Percentiles rank a stretch among this genome's conserved stretches.
phyloP scores from a whole-genome alignment of 2,888 invertebrate genomes.

The Achlya flavicornis region DNA sequence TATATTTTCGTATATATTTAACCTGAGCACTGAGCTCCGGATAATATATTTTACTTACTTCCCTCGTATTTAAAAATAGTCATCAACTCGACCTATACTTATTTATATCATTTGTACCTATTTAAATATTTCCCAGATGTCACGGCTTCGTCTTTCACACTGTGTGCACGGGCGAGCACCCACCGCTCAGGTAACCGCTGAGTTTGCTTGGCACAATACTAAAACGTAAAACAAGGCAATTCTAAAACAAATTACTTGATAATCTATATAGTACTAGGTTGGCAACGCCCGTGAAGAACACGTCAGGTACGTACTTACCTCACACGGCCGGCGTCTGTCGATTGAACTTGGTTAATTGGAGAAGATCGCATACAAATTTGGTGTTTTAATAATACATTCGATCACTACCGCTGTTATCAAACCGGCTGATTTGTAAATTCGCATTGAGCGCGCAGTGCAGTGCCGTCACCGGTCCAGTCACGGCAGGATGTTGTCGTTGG shows the following conservation, averaged over 20 bases:
- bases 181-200: constrained; percentile 57
- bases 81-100: constrained; percentile 43
- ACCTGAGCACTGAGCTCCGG: constrained; percentile 44
- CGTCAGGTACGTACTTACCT: constrained; percentile 59
- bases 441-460: constrained; percentile 73
- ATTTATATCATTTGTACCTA: constrained; percentile 54
- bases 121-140: constrained; percentile 62
- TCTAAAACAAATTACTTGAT: constrained; percentile 52
- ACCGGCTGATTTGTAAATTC: constrained; percentile 71
- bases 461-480: constrained; percentile 66
- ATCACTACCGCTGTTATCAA: constrained; percentile 72
- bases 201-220: constrained; percentile 35
- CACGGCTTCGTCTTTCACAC: constrained; percentile 62
- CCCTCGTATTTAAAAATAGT: constrained; percentile 70
- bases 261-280: constrained; percentile 56
- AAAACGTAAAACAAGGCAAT: constrained; percentile 32
- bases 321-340: constrained; percentile 59
- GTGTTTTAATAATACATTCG: constrained; percentile 58
- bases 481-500: constrained; percentile 81
- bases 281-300: constrained; percentile 64
- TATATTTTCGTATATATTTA: constrained; percentile 30
- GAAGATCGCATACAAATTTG: constrained; percentile 66
- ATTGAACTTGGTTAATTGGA: constrained; percentile 64
- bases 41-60: constrained; percentile 52
- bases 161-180: constrained; percentile 37